Base-by-base conservation (phyloP, 1,140 invertebrate species). In the Drosophila trapezifrons region DNA sequence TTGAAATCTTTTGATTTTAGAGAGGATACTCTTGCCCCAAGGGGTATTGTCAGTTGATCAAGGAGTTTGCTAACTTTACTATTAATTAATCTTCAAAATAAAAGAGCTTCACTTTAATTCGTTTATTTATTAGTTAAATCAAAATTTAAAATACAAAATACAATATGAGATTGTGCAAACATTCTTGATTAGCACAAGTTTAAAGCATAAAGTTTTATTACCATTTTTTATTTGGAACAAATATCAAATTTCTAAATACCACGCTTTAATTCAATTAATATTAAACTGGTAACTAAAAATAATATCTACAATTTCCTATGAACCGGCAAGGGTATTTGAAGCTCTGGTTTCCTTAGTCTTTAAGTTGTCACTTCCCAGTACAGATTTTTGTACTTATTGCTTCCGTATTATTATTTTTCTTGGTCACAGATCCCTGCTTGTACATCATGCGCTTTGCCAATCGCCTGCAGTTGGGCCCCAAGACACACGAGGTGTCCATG, bases 401-500 rank as follows among this genome's bases (percentile, higher is more conserved):
- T 75, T 86, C 65, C 56, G 76, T 40, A 62, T 78, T 51, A 54
- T 22, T 15, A 20, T 2, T 15, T 10, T 35, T 8, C 5, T 47
- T 9, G 3, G 9, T 93, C 94, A 4, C 93, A 96, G 98, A 99
- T 95, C 98, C 98, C 2, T 98, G 97, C 92, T 91, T 99, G 25
- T 99, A 98, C 90, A 97, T 99, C 47, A 93, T 98, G 76, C 94
- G 98, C 49, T 99, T 99, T 93, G 97, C 98, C n/a, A 96, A 97
- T 76, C 96, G 97, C 81, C 93, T 99, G 40, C 96, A 99, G 90
- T 97, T 99, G 92, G 98, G 96, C 4, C 94, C 96, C 3, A 98
- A 98, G 93, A 96, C 96, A 6, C 96, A 99, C 87, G 96, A 98
- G 90, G 98, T 99, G 4, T 96, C 96, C n/a, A 97, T 96, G 93